Evolutionary conservation across 2,888 invertebrate species (phyloP).

Genomic region (Seira musarum): DNA sequence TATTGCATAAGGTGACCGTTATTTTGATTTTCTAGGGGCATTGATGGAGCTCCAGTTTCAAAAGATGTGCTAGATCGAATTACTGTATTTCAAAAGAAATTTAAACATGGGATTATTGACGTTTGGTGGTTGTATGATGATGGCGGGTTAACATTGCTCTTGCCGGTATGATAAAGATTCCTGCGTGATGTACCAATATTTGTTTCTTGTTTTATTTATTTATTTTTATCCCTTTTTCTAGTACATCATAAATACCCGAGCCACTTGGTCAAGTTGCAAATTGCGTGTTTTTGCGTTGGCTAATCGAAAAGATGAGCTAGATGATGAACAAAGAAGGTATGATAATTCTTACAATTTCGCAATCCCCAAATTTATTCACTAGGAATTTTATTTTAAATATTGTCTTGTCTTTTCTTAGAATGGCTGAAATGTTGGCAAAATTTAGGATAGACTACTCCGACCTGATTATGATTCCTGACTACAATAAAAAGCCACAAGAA

Average conservation of each 20-base stretch:
- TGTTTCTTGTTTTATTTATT: constrained; percentile 80
- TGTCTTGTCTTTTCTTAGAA: constrained; percentile 77
- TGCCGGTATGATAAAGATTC: neutral
- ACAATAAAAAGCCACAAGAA: constrained; percentile 85
- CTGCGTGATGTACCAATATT: constrained; percentile 71
- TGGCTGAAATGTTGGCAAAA: constrained; percentile 93
- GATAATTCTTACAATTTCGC: constrained; percentile 68
- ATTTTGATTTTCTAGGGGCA: constrained; percentile 53
- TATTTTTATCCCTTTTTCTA: constrained; percentile 86
- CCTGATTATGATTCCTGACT: constrained; percentile 92
- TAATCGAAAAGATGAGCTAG: constrained; percentile 83
- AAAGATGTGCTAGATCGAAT: constrained; percentile 80
- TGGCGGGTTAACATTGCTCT: constrained; percentile 33
- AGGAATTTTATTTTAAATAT: neutral
- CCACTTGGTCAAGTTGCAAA: constrained; percentile 84
- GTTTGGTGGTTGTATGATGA: constrained; percentile 98
- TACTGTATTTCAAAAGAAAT: constrained; percentile 84
- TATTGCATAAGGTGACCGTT: no score
- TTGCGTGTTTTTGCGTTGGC: constrained; percentile 87
- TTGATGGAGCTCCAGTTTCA: constrained; percentile 77
- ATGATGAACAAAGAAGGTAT: constrained; percentile 89
- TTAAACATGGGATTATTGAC: constrained; percentile 87
- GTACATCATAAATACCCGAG: constrained; percentile 87
- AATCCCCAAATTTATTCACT: constrained; percentile 20
- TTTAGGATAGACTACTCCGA: constrained; percentile 96